Conservation (phyloP, 2,797 vertebrate genomes). For the Eremophila alpestris region DNA sequence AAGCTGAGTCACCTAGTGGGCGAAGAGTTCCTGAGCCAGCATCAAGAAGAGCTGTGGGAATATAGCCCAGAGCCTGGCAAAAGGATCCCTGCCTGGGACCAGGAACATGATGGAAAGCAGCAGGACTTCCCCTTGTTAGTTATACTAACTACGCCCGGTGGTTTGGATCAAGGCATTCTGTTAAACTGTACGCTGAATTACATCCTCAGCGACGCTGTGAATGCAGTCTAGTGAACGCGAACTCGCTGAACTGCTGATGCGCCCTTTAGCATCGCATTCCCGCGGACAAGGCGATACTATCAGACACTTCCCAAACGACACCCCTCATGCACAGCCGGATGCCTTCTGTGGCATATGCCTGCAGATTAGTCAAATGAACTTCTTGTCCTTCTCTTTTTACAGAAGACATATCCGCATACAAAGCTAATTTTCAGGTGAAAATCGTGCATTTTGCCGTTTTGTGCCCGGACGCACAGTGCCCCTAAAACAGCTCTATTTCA, state of each 20-base stretch:
- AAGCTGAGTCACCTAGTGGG: neutral
- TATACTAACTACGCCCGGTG: neutral
- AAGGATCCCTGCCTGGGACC: too few relatives aligned
- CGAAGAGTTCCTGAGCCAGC: neutral
- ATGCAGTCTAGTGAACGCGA: fast-evolving
- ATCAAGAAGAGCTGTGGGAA: neutral
- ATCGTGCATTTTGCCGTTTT: fast-evolving
- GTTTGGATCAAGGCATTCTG: neutral
- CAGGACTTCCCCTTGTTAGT: neutral
- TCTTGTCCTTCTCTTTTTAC: neutral
- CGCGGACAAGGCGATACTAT: fast-evolving
- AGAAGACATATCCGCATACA: fast-evolving
- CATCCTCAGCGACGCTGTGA: neutral
- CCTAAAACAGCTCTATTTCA: fast-evolving
- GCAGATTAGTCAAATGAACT: fast-evolving
- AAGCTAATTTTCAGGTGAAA: neutral
- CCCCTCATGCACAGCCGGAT: neutral
- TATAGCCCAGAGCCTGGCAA: neutral
- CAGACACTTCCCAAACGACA: neutral
- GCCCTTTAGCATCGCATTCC: neutral
- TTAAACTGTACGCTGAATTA: neutral
- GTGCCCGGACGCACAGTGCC: fast-evolving
- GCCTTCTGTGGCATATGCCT: fast-evolving
- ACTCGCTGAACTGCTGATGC: neutral
- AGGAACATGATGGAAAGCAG: neutral